Conservation (phyloP, 2,113 vertebrate genomes). For the Leucopternis melanops region DNA sequence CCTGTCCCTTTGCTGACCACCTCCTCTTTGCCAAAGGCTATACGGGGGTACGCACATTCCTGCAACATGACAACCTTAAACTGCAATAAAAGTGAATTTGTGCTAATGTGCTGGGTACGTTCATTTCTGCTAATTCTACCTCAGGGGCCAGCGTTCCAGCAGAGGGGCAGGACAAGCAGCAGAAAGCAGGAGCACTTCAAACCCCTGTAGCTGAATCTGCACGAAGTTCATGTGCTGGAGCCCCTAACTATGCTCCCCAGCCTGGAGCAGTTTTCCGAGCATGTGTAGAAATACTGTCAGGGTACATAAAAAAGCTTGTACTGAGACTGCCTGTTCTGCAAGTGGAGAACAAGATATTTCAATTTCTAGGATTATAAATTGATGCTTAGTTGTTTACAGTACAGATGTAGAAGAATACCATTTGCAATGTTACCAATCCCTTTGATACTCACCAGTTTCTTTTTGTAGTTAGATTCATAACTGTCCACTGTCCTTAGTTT, state of each 20-base stretch:
- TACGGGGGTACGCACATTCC: rapidly evolving
- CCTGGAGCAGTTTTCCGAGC: not conserved
- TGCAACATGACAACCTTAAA: not conserved
- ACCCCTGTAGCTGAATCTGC: not conserved
- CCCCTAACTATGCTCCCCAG: not conserved
- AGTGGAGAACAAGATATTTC: not conserved
- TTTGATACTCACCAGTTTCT: not conserved
- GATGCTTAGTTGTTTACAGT: not conserved
- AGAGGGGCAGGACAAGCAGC: not conserved
- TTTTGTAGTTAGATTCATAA: not conserved
- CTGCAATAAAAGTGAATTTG: not conserved
- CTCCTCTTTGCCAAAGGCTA: not conserved
- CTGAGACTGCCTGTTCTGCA: not conserved
- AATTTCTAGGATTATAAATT: not conserved
- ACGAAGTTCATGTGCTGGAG: not conserved
- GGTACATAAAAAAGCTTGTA: not conserved
- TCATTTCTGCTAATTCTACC: not conserved
- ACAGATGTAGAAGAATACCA: not conserved
- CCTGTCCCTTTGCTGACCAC: not conserved
- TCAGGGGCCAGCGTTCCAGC: rapidly evolving
- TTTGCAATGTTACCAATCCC: not conserved
- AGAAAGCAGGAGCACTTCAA: not conserved
- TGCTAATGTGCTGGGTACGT: not conserved
- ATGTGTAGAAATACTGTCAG: not conserved
- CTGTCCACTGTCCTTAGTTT: not conserved